A percentile compares a stretch with the other conserved stretches of the same genome.
Conservation (phyloP, 2,113 vertebrate species). For the Atherinomorus stipes region DNA sequence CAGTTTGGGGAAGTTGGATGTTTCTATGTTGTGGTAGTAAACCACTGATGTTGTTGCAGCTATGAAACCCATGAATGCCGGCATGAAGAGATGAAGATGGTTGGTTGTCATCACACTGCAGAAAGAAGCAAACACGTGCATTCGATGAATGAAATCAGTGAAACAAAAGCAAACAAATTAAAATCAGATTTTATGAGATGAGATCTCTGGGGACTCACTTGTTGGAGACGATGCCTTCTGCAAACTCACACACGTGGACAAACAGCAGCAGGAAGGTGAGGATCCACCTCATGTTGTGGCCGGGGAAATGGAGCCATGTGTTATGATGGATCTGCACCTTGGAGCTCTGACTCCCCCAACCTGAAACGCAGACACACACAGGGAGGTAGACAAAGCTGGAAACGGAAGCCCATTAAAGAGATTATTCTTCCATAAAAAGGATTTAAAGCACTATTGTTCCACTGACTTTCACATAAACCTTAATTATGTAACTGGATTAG, state of each 20-base stretch:
- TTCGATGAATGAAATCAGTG: not conserved
- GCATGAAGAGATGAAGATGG: constrained; percentile 95
- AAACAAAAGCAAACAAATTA: not conserved
- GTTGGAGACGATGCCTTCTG: constrained; percentile 94
- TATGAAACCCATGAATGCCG: constrained; percentile 96
- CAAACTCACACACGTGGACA: constrained; percentile 96
- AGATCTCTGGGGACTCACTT: constrained; percentile 81
- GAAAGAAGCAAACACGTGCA: constrained; percentile 11
- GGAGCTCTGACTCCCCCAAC: constrained; percentile 98
- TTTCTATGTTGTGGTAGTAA: constrained; percentile 99
- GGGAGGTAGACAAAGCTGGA: not conserved
- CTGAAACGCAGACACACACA: constrained; percentile 70
- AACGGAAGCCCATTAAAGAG: not conserved
- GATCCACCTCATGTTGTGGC: constrained; percentile 97
- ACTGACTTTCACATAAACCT: not conserved
- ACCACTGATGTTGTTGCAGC: constrained; percentile 96
- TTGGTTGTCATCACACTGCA: constrained; percentile 84
- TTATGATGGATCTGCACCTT: constrained; percentile 99
- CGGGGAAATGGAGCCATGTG: constrained; percentile 98
- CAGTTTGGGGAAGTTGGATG: constrained; percentile 97
- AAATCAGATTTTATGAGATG: too few relatives aligned
- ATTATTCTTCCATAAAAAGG: not conserved
- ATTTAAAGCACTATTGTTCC: not conserved
- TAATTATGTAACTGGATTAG: too few relatives aligned
- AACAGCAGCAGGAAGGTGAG: constrained; percentile 96